A percentile compares a stretch with the other conserved stretches of the same genome.
phyloP scores from a whole-genome alignment of 2,888 invertebrate species.

The Troglohyphantes excavatus region DNA sequence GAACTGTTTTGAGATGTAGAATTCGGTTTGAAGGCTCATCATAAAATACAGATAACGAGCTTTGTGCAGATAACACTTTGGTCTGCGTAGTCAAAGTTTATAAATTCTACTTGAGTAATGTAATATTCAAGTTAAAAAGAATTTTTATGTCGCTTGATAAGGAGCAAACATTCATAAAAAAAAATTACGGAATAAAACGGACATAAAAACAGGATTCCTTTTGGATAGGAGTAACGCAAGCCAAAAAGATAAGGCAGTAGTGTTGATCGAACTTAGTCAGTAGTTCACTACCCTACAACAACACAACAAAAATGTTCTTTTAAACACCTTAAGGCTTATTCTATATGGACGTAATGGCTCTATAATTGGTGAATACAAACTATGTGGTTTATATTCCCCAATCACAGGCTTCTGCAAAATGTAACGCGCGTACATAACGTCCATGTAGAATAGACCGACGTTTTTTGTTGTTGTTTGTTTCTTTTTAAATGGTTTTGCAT shows the following conservation, averaged over 20 bases:
- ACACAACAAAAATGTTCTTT: no score
- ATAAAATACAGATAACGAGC: neutral
- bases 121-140: neutral
- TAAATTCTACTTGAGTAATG: neutral
- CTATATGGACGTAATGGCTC: no score
- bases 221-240: neutral
- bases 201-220: neutral
- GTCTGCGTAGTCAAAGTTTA: neutral
- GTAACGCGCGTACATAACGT: no score
- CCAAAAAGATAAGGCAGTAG: neutral
- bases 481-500: no score
- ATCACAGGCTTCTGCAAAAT: no score
- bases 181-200: neutral
- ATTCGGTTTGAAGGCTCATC: conserved; percentile 3
- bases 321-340: no score
- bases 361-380: no score
- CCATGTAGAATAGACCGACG: no score
- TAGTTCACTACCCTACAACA: conserved; percentile 1
- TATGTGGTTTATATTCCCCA: no score
- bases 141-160: conserved; percentile 9
- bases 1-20: neutral
- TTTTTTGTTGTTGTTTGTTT: no score
- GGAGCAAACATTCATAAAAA: neutral
- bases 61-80: conserved; percentile 3
- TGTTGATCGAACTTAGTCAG: neutral